Evolutionary conservation across 2,797 vertebrate species (phyloP).

Genomic region (Semotilus atromaculatus): DNA sequence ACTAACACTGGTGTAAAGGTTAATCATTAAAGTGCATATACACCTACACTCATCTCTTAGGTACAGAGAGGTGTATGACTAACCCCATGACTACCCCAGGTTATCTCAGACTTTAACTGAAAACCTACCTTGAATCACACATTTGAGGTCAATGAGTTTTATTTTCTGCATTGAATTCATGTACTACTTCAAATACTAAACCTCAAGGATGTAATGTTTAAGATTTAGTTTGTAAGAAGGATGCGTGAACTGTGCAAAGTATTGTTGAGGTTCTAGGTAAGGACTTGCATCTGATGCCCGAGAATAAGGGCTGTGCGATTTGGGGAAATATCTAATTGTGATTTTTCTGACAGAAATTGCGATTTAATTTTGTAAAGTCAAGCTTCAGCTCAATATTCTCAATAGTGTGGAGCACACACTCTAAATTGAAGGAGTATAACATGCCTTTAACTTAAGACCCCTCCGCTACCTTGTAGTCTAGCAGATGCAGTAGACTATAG

Average conservation of each 20-base stretch:
- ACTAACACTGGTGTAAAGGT: conserved; percentile 43
- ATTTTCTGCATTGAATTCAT: neutral
- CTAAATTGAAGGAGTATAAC: too few relatives aligned
- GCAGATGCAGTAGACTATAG: too few relatives aligned
- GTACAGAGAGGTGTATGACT: conserved; percentile 27
- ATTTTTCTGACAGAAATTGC: too few relatives aligned
- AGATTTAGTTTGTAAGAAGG: neutral
- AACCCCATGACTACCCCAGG: conserved; percentile 8
- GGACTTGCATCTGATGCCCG: neutral
- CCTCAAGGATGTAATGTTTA: neutral
- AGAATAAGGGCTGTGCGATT: too few relatives aligned
- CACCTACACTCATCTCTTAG: conserved; percentile 4
- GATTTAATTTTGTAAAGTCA: too few relatives aligned
- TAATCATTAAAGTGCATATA: conserved; percentile 33
- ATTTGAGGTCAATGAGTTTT: neutral
- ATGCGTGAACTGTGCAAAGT: neutral
- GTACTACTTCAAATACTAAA: neutral
- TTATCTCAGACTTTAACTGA: neutral
- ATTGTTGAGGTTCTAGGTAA: neutral
- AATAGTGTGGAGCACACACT: too few relatives aligned
- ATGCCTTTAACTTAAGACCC: too few relatives aligned
- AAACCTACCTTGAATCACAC: neutral
- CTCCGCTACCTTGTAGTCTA: too few relatives aligned
- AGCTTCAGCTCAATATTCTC: too few relatives aligned
- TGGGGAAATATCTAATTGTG: too few relatives aligned